phyloP scores from a whole-genome alignment of 2,888 invertebrate genomes.

The Bruchidius siliquastri region DNA sequence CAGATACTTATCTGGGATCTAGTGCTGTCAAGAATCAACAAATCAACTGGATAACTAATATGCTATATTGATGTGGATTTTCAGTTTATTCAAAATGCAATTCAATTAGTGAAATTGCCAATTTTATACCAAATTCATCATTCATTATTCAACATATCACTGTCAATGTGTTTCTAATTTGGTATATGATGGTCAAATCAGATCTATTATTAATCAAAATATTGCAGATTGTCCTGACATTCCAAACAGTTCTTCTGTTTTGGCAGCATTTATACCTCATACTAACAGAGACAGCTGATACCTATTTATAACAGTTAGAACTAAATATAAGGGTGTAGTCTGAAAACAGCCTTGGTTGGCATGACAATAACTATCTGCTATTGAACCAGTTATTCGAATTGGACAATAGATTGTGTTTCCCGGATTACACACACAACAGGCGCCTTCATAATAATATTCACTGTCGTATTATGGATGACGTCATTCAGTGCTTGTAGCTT shows the following conservation, averaged over 20 bases:
- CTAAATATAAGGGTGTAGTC: neutral
- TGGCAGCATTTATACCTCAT: neutral
- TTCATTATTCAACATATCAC: no score
- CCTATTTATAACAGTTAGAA: neutral
- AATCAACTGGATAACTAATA: no score
- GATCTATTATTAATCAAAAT: no score
- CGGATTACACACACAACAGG: neutral
- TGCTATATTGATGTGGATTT: no score
- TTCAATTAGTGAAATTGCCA: no score
- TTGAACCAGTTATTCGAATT: neutral
- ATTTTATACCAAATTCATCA: no score
- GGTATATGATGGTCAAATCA: no score
- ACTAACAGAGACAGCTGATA: neutral
- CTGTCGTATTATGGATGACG: neutral
- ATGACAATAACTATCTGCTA: neutral
- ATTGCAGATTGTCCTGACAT: no score
- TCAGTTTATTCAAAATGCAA: no score
- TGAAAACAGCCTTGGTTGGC: neutral
- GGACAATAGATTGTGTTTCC: neutral
- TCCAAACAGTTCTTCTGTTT: neutral
- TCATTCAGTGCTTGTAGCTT: neutral
- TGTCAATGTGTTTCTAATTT: no score
- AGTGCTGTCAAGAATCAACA: no score
- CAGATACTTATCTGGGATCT: no score
- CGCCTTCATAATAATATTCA: neutral